phyloP scores from a whole-genome alignment of 2,797 vertebrate species.

The Crocidura indochinensis region DNA sequence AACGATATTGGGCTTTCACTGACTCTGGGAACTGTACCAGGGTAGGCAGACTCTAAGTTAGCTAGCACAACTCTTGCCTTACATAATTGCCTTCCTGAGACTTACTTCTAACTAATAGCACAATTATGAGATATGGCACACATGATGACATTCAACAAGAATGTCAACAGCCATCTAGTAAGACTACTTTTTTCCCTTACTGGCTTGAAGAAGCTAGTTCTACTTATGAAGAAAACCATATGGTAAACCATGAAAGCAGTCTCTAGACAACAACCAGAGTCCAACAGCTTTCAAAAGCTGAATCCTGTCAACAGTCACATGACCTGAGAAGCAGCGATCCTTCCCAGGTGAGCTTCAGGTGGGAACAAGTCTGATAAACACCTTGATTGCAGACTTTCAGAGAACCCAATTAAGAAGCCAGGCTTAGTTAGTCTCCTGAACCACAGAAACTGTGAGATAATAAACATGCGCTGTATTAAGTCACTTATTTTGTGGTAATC shows the following conservation, averaged over 20 bases:
- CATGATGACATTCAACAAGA: constrained; percentile 14
- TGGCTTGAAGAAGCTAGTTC: constrained; percentile 52
- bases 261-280: constrained; percentile 4
- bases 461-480: neutral
- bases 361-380: constrained; percentile 33
- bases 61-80: neutral
- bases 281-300: neutral
- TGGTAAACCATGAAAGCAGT: neutral
- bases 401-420: constrained; percentile 18
- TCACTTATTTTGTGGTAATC: neutral
- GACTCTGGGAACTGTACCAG: neutral
- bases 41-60: neutral
- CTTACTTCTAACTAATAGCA: constrained; percentile 40
- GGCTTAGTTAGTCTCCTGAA: neutral
- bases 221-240: neutral
- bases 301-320: constrained; percentile 31
- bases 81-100: neutral
- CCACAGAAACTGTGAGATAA: constrained; percentile 50
- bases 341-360: neutral
- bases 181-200: neutral
- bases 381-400: constrained; percentile 29
- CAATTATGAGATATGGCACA: constrained; percentile 16
- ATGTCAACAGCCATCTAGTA: neutral
- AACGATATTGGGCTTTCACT: neutral
- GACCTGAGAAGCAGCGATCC: constrained; percentile 21